phyloP scores from a whole-genome alignment of 2,113 vertebrate species.

The Boleophthalmus pectinirostris region DNA sequence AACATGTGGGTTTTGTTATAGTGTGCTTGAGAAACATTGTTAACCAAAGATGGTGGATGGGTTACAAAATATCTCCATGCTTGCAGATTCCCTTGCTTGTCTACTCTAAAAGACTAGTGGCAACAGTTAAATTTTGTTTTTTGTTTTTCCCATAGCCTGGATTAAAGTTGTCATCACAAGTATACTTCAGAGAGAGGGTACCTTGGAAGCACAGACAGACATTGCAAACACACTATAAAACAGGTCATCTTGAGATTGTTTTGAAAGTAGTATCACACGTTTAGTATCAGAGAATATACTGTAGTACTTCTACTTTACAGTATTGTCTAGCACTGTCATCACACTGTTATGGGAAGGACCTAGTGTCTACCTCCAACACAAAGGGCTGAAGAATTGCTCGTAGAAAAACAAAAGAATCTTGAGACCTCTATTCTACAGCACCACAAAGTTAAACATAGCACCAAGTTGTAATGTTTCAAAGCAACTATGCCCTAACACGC shows the following conservation, averaged over 20 bases:
- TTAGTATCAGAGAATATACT: constrained; percentile 68
- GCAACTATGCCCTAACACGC: constrained; percentile 76
- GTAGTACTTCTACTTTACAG: constrained; percentile 57
- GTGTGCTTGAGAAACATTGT: constrained; percentile 75
- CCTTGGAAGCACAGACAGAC: constrained; percentile 78
- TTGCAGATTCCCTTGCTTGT: constrained; percentile 47
- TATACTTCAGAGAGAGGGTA: constrained; percentile 75
- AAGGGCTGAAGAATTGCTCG: constrained; percentile 57
- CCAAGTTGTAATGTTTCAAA: constrained; percentile 78
- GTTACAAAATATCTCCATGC: constrained; percentile 50
- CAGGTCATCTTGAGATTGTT: constrained; percentile 63
- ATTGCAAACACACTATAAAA: constrained; percentile 72
- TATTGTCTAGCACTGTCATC: constrained; percentile 70
- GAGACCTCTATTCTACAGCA: constrained; percentile 80
- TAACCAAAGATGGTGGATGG: constrained; percentile 52
- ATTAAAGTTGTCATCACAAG: constrained; percentile 64
- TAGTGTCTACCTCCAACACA: constrained; percentile 68
- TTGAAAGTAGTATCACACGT: constrained; percentile 63
- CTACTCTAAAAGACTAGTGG: constrained; percentile 53
- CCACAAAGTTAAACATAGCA: constrained; percentile 83
- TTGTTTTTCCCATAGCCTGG: constrained; percentile 47
- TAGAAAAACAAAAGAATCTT: constrained; percentile 48
- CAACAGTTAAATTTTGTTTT: constrained; percentile 29
- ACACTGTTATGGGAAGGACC: constrained; percentile 66
- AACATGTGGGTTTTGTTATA: constrained; percentile 43